Base-by-base conservation (phyloP, 2,113 vertebrate genomes). In the Sigmodon hispidus region DNA sequence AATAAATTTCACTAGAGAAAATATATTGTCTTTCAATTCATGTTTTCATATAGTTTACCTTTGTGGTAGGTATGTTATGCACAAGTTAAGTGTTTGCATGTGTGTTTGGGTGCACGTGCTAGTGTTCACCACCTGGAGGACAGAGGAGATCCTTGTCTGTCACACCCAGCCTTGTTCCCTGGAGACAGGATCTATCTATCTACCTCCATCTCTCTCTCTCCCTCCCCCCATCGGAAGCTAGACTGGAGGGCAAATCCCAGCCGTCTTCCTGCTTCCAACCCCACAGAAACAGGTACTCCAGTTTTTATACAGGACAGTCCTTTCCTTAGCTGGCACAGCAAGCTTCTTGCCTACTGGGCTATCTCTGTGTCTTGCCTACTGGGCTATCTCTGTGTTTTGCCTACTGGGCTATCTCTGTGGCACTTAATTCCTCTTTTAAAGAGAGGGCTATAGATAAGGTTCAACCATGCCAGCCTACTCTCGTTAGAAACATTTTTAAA, bases 1-100 rank as follows among this genome's bases (percentile, higher is more conserved):
- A 94, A 83, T 65, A 93, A 69, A 57, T 81, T 69, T 92, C 50
- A 88, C 79, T 76, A 12, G 81, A 93, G 3, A 92, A 19, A 89
- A 83, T 43, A 76, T 8, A 81, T 9, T 26, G 40, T 80, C 72
- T 87, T 96, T 88, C 26, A 15, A 43, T 57, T 83, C 17, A 22
- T 84, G 29, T 83, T 10, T 59, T 16, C 43, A 15, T 45, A 10
- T 59, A 15, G 29, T 61, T 61, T 1, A 63, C 57, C n/a, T 84
- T 83, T 61, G n/a, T 22, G 40, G 57, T 70, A 70, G 40, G 26
- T 6, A n/a, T 59, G 29, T 22, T 24, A 81, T 36, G 10, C 24
- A 10, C 34, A 24, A 5, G 13, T 59, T 36, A 21, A 8, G 29
- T 36, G 8, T 79, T 5, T 34, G 17, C 36, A 34, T 52, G 52